A percentile compares a stretch with the other conserved stretches of the same genome.
phyloP scores from a whole-genome alignment of 2,113 vertebrate genomes.

The Salminus brasiliensis region DNA sequence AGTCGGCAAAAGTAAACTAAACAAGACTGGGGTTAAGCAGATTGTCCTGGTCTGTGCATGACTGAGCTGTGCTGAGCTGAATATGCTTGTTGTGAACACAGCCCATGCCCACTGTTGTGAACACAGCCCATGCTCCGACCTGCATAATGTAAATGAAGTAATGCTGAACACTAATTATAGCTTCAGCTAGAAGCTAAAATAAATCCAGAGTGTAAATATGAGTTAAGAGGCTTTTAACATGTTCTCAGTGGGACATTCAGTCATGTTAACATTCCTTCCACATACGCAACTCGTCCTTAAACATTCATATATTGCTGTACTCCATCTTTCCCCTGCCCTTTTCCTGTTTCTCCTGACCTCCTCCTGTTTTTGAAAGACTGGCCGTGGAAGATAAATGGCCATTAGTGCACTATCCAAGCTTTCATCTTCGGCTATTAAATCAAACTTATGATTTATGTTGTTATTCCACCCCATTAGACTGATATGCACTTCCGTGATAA shows the following conservation, averaged over 20 bases:
- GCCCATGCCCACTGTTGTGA: no score
- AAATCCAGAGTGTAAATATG: not conserved
- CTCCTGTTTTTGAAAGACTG: slow-evolving; percentile 1
- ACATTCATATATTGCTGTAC: not conserved
- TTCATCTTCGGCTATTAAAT: slow-evolving; percentile 6
- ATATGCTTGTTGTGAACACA: not conserved
- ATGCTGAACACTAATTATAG: not conserved
- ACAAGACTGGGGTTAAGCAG: not conserved
- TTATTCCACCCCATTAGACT: slow-evolving; percentile 26
- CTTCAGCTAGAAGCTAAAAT: not conserved
- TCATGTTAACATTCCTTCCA: not conserved
- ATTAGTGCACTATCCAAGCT: not conserved
- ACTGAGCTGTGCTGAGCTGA: not conserved
- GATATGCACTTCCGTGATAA: slow-evolving; percentile 17
- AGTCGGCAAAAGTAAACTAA: not conserved
- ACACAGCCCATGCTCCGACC: not conserved
- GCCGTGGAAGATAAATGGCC: not conserved
- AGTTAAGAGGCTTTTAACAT: not conserved
- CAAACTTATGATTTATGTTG: slow-evolving; percentile 25
- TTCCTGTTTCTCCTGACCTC: not conserved
- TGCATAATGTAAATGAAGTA: not conserved
- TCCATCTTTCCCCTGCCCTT: not conserved
- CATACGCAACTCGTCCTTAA: not conserved
- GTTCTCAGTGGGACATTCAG: not conserved
- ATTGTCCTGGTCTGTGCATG: not conserved